Percentiles rank a stretch among this genome's conserved stretches.
Evolutionary conservation across 2,113 vertebrate genomes (phyloP).

Genomic region (Chelonoidis abingdonii): DNA sequence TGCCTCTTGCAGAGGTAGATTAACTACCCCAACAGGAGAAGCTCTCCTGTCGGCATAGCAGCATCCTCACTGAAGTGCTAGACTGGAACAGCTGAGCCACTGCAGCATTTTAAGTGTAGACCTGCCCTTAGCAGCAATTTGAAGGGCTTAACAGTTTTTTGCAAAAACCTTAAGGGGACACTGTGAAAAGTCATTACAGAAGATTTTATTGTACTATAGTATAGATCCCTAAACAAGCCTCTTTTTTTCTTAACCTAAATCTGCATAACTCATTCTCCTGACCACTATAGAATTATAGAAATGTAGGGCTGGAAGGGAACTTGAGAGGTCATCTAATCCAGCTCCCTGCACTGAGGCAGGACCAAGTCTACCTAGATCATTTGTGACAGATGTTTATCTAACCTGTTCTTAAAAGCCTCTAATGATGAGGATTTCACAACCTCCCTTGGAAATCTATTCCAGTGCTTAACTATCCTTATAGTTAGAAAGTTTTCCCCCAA

Average conservation of each 20-base stretch:
- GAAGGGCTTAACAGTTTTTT: neutral
- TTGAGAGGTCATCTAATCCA: neutral
- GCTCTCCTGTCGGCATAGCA: too few species aligned
- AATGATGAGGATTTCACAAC: too few species aligned
- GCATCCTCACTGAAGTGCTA: too few species aligned
- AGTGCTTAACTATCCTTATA: too few species aligned
- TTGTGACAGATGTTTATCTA: too few species aligned
- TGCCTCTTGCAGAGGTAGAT: too few species aligned
- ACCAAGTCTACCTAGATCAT: neutral
- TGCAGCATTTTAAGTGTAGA: too few species aligned
- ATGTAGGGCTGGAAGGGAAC: too few species aligned
- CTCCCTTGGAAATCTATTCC: too few species aligned
- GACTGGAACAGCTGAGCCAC: too few species aligned
- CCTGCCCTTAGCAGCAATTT: neutral
- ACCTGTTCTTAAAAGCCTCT: too few species aligned
- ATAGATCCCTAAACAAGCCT: neutral
- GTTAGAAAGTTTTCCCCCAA: neutral
- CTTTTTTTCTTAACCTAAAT: neutral
- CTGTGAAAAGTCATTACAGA: rapidly evolving
- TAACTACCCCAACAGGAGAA: too few species aligned
- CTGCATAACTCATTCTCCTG: neutral
- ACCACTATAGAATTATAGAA: neutral
- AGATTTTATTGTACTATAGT: neutral
- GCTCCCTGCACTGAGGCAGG: neutral
- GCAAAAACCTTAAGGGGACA: neutral